Evolutionary conservation across 2,113 vertebrate species (phyloP), one percentile per base, ranked within the genome.

Genomic region (Notothenia rossii): DNA sequence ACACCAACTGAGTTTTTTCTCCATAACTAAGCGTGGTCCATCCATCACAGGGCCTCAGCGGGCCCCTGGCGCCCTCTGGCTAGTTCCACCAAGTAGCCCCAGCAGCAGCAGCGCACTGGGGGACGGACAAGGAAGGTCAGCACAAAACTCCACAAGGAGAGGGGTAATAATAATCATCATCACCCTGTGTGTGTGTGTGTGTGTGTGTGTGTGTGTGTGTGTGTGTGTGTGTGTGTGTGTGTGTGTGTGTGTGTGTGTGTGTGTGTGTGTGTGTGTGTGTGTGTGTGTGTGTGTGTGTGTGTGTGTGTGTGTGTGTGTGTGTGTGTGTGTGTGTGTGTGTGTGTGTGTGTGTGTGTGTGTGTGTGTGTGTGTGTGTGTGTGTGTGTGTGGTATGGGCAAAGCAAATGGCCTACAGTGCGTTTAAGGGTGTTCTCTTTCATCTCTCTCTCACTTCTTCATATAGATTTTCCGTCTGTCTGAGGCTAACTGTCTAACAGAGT

Each of bases 101-200:
- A 74, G 61, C 84, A 53, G 64, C 79, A 59, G 76, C 72, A 75
- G 70, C 84, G 77, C 87, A 77, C 85, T 20, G 72, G 76, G 86
- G 86, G 83, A 82, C 18, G 36, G 77, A 82, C 86, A 85, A 54
- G 63, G 84, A 92, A 92, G 91, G 93, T 94, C 89, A 89, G 72
- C 82, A 72, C 86, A 76, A 77, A 89, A 79, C 81, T 82, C 82
- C 71, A 74, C 83, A 89, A 91, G 84, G 77, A 91, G 89, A 92
- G 43, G 45, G 79, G 84, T 85, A 89, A 92, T 94, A 90, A 93
- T 91, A 83, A 93, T 87, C 89, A 77, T 85, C 89, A 77, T 85
- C 75, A 86, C 72, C 59, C 70, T 72, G 17, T 55, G 51, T 72
- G 43, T 25, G 25, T 25, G 25, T 25, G 25, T 2, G 25, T 25